Evolutionary conservation across 2,888 invertebrate species (phyloP), one percentile per base, ranked within the genome.

Genomic region (Craniophora ligustri): DNA sequence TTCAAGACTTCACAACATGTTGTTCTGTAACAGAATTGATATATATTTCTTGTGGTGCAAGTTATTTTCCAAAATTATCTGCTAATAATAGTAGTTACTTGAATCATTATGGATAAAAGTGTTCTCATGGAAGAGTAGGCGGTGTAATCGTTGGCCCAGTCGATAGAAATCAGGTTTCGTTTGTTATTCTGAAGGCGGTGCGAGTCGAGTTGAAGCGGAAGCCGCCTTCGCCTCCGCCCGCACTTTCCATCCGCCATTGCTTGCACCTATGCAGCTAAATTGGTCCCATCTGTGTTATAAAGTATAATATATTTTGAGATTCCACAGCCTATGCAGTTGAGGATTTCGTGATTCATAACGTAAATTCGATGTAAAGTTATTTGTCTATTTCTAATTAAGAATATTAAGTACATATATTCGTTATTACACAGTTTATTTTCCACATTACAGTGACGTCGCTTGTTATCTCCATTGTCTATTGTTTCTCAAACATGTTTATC

Each of bases 131-230:
- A 44, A 59, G 66, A 77, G 84, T 82, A 80, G 82, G 82, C 81
- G 83, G 81, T 78, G 78, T 82, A 84, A 86, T 84, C 82, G 82
- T 79, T 85, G 81, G 86, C 84, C 87, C 84, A 85, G 85, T 87
- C 86, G 87, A 87, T 92, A 91, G 91, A 92, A 92, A 92, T 92
- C 93, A 91, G 93, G 92, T 92, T 92, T 87, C 88, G 85, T 89
- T 93, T 92, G 90, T 89, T 91, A 93, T 93, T 92, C 93, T 84
- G 91, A 84, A 87, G 88, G 91, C 87, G 88, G 86, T 79, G 76
- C 80, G 79, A 76, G 76, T 74, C 75, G 76, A 77, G 75, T 77
- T 78, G 81, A 84, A 85, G 86, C 92, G 92, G 91, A 91, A 91
- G 87, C 83, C 77, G 75, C 78, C 75, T 74, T 71, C 81, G 83